Conservation (phyloP, 2,113 vertebrate species). For the Regulus satrapa region DNA sequence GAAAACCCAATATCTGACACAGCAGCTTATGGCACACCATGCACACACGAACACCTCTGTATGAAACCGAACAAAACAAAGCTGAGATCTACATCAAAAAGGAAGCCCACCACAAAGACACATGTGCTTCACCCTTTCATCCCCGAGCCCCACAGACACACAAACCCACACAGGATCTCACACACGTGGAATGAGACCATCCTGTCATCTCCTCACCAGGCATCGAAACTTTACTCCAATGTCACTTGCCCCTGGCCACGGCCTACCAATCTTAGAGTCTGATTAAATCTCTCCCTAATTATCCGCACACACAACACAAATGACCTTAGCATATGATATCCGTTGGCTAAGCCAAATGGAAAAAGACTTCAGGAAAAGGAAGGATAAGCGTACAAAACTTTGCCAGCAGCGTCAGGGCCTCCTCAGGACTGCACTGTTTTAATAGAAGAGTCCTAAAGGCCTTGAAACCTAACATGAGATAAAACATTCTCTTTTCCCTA, state of each 20-base stretch:
- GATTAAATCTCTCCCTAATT: conserved; percentile 21
- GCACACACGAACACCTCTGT: neutral
- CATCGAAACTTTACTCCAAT: conserved; percentile 15
- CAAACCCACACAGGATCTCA: neutral
- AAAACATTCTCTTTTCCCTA: neutral
- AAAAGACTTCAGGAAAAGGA: conserved; percentile 40
- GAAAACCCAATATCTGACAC: neutral
- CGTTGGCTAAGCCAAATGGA: conserved; percentile 13
- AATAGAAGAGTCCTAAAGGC: neutral
- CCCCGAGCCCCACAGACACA: neutral
- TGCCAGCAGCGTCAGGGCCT: neutral
- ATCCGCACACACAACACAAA: conserved; percentile 17
- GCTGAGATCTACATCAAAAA: conserved; percentile 36
- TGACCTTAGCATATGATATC: conserved; percentile 37
- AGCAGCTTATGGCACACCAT: neutral
- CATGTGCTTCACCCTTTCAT: conserved; percentile 29
- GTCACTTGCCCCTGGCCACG: conserved; percentile 41
- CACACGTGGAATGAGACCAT: neutral
- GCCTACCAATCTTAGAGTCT: neutral
- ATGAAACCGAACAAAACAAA: conserved; percentile 14
- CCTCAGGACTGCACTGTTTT: neutral
- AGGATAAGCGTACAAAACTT: conserved; percentile 1
- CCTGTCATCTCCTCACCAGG: neutral
- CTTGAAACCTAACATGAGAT: neutral
- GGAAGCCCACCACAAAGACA: conserved; percentile 48